These are phyloP conservation scores for Eubasilissa splendida DNA, from an alignment of 2,888 invertebrate genomes.

Conservation along the genomic window DNA sequence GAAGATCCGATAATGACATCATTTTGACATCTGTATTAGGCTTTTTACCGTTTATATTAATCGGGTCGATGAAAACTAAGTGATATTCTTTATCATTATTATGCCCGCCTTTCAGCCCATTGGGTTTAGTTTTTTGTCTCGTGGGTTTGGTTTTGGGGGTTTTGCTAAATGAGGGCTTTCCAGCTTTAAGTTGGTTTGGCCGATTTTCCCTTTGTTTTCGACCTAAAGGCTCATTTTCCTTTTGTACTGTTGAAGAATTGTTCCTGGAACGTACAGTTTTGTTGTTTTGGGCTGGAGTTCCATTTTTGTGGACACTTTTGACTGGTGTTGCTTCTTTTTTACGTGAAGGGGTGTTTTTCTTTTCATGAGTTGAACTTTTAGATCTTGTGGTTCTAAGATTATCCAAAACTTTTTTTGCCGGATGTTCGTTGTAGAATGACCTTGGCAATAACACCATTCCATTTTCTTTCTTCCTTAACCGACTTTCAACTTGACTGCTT, in stretches of 20 bases:
- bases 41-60: slow-evolving; percentile 6
- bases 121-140: slow-evolving; percentile 11
- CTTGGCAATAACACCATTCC: slow-evolving; percentile 68
- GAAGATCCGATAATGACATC: slow-evolving; percentile 40
- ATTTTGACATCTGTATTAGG: slow-evolving; percentile 9
- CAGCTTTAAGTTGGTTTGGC: background rate
- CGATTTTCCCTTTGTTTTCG: background rate
- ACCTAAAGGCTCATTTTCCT: slow-evolving; percentile 2
- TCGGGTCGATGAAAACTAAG: slow-evolving; percentile 42
- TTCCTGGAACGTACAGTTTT: background rate
- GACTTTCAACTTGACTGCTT: slow-evolving; percentile 54
- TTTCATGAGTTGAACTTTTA: slow-evolving; percentile 18
- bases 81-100: slow-evolving; percentile 46
- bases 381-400: slow-evolving; percentile 59
- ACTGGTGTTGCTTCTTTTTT: slow-evolving; percentile 56
- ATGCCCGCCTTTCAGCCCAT: background rate
- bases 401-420: slow-evolving; percentile 61
- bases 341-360: background rate
- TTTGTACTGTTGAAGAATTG: background rate
- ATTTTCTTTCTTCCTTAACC: slow-evolving; percentile 69
- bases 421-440: slow-evolving; percentile 65
- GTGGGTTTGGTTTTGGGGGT: slow-evolving; percentile 6
- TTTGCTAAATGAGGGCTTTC: slow-evolving; percentile 21
- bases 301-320: slow-evolving; percentile 44
- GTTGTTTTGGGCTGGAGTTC: slow-evolving; percentile 12